Evolutionary conservation across 2,113 vertebrate genomes (phyloP), one percentile per base, ranked within the genome.

Genomic region (Vulpes ferrilata): DNA sequence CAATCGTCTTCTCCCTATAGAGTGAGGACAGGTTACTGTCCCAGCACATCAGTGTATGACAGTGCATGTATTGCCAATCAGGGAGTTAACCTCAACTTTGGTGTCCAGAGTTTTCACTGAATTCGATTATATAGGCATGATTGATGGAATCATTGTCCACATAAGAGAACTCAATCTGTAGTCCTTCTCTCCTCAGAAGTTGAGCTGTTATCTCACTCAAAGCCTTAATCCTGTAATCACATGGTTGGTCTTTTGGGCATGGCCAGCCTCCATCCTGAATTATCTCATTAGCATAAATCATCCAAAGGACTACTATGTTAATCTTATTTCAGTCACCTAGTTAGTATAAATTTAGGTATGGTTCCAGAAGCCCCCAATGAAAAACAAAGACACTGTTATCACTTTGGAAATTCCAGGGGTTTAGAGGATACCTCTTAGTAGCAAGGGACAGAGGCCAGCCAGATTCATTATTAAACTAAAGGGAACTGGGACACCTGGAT

Each of bases 401-500:
- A 93, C 38, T 88, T 8, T 53, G 78, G 78, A 93, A 93, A 60
- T 88, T 67, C 51, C 32, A 80, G 73, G 35, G 11, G 12, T 92
- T 92, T 84, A 67, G 35, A 91, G 62, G 27, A 67, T 79, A 88
- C 3, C 15, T 85, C n/a, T 32, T 11, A 83, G 67, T 43, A 30
- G 57, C 2, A 32, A 87, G 51, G 69, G 7, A 85, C 9, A 23
- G 64, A 87, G 23, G 7, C 19, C 35, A 92, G 65, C 9, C 12
- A 92, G 79, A 97, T 79, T 79, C 22, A 79, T 95, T 81, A 55
- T 60, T 95, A 79, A 20, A 71, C 15, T 30, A 96, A 96, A 74
- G 51, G 38, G 32, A 43, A 43, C 43, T 43, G 43, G 43, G 43
- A 43, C 43, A 43, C 43, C 43, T 43, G 43, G 43, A 6, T 43